Evolutionary conservation across 2,888 invertebrate genomes (phyloP), one percentile per base, ranked within the genome.

Genomic region (Lasioglossum villosulum): DNA sequence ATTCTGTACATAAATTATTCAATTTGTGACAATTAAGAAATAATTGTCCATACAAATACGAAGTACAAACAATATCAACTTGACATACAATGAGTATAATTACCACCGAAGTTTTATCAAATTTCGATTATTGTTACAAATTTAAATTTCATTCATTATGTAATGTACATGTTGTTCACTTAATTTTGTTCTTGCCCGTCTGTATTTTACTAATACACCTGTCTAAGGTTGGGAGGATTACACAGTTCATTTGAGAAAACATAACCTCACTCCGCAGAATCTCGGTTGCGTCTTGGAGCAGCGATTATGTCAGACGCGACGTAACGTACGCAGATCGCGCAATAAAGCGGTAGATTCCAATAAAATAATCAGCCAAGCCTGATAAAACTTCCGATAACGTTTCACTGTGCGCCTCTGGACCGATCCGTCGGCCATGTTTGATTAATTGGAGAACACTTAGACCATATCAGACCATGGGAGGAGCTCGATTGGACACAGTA

Each of bases 221-320:
- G 14, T 42, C 42, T 63, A 63, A 30, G 3, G 19, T 63, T 63
- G 30, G 30, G 16, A 30, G 19, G 8, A 34, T 30, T 63, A 63
- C 63, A 42, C 6, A 37, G 37, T 39, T 63, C 34, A 27, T 42
- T n/a, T 8, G 8, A 27, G 39, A 4, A 45, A n/a, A 68, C 37
- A 48, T 80, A 85, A 85, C 85, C 85, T 74, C 45, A 73, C 45
- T 78, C 30, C 14, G 1, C 10, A 34, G 8, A 23, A 30, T 77
- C 59, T 5, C 75, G 14, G 27, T 6, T n/a, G 8, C 0, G 39
- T 45, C 37, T n/a, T 68, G n/a, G 52, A 4, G 2, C 19, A 5
- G 30, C n/a, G 8, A 39, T 84, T 78, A 78, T 82, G 71, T 82
- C 82, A 84, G 27, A n/a, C 30, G 3, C 42, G 73, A 66, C 48